Conservation (phyloP, 2,797 vertebrate genomes). For the Poecile montanus region DNA sequence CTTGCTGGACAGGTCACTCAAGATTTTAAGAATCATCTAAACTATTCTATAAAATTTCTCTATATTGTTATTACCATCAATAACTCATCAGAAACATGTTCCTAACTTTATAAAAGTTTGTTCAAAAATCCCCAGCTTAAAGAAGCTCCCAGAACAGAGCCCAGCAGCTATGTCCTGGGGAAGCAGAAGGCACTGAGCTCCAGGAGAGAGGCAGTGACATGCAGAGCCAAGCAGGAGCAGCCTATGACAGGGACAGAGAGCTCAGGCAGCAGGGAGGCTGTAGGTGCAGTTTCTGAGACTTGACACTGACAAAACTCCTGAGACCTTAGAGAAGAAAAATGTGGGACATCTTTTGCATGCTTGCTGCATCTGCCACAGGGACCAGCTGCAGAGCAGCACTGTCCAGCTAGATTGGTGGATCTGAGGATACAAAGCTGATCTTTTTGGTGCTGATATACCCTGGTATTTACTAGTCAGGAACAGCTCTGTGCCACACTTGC, state of each 20-base stretch:
- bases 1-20: background rate
- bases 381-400: background rate
- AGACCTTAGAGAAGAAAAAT: background rate
- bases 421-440: constrained; percentile 52
- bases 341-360: background rate
- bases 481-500: background rate
- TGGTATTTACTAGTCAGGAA: background rate
- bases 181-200: constrained; percentile 23
- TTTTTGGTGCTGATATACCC: background rate
- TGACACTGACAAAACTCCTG: background rate
- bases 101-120: background rate
- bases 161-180: background rate
- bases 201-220: background rate
- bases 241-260: background rate
- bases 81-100: background rate
- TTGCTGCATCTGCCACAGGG: background rate
- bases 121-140: background rate
- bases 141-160: background rate
- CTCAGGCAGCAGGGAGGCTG: background rate
- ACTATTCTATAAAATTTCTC: background rate
- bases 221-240: constrained; percentile 55
- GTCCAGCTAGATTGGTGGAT: constrained; percentile 52
- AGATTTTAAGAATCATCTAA: background rate
- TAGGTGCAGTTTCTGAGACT: background rate
- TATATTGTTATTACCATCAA: background rate